These are phyloP conservation scores for Fragum whitleyi DNA, from an alignment of 2,888 invertebrate species.

Conservation along the genomic window DNA sequence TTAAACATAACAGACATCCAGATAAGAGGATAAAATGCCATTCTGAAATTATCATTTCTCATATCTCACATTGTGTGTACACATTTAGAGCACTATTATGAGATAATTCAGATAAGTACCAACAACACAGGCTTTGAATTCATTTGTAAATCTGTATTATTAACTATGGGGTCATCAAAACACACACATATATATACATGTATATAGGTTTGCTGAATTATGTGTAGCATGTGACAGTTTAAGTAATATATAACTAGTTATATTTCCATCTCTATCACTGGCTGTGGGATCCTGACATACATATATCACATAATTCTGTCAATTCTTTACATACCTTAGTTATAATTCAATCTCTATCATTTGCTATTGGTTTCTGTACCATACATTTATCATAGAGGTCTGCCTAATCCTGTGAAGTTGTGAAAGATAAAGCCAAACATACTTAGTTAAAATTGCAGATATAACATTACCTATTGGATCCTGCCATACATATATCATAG, in stretches of 20 bases:
- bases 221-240: no score
- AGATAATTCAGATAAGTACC: no score
- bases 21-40: no score
- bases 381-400: conserved; percentile 2
- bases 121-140: not conserved
- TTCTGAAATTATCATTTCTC: no score
- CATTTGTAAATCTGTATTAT: not conserved
- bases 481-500: conserved; percentile 22
- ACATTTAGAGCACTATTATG: not conserved
- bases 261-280: conserved; percentile 36
- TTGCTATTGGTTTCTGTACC: conserved; percentile 35
- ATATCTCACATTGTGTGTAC: no score
- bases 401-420: no score
- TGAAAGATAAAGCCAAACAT: not conserved
- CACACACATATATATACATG: no score
- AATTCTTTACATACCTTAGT: conserved; percentile 31
- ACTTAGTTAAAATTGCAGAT: conserved; percentile 43
- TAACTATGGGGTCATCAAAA: not conserved
- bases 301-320: conserved; percentile 30
- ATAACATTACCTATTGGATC: conserved; percentile 28
- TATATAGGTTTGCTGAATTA: no score
- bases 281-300: conserved; percentile 38
- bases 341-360: conserved; percentile 36
- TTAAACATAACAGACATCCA: no score
- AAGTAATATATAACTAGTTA: conserved; percentile 26